Evolutionary conservation across 2,113 vertebrate genomes (phyloP).

Genomic region (Capra hircus): DNA sequence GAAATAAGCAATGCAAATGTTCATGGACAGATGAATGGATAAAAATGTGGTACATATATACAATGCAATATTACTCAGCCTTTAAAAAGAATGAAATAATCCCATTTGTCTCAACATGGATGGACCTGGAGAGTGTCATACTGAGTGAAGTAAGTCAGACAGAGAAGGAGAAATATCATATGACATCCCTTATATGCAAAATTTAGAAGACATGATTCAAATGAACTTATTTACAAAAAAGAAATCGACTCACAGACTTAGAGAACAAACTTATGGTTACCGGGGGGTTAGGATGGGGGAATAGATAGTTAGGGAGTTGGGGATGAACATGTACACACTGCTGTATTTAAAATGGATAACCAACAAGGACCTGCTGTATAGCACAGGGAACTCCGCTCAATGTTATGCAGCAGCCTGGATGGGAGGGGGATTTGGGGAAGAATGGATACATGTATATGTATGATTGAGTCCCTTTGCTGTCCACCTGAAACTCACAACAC

Average conservation of each 20-base stretch:
- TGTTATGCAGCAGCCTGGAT: accelerated
- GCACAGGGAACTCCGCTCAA: not conserved
- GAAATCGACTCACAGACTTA: not conserved
- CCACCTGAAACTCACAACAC: not conserved
- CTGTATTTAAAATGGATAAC: not conserved
- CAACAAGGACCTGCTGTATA: not conserved
- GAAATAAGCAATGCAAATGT: not conserved
- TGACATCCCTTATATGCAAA: not conserved
- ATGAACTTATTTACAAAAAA: not conserved
- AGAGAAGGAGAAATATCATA: not conserved
- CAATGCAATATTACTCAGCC: not conserved
- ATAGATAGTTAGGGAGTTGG: not conserved
- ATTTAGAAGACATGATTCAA: not conserved
- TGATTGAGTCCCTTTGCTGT: not conserved
- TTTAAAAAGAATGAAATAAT: not conserved
- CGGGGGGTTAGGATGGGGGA: not conserved
- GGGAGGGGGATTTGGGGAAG: not conserved
- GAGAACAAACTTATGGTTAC: not conserved
- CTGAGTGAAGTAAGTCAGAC: not conserved
- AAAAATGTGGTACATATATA: not conserved
- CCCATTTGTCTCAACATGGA: not conserved
- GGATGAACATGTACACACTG: not conserved
- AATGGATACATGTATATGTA: not conserved
- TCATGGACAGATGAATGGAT: not conserved
- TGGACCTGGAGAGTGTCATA: not conserved